phyloP scores from a whole-genome alignment of 64 coral and sea anemone genomes.

The Acropora tenuis region DNA sequence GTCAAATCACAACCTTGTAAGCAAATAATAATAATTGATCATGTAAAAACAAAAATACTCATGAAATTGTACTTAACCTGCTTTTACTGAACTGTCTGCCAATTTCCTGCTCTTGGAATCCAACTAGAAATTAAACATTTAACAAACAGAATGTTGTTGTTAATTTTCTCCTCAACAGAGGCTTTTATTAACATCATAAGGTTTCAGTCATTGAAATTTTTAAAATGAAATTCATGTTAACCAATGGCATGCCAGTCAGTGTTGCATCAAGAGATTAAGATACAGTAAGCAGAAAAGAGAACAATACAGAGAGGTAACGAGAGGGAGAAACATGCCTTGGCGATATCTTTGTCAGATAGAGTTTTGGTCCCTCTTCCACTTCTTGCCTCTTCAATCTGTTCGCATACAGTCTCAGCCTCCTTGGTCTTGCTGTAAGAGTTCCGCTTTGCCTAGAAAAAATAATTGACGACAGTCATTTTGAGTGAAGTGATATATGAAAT shows the following conservation, averaged over 20 bases:
- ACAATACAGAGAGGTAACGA: not conserved
- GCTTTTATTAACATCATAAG: too few relatives aligned
- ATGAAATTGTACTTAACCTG: slow-evolving; percentile 37
- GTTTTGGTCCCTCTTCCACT: slow-evolving; percentile 44
- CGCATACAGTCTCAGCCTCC: slow-evolving; percentile 50
- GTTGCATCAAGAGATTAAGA: too few relatives aligned
- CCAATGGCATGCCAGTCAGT: too few relatives aligned
- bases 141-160: not conserved
- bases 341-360: slow-evolving; percentile 60
- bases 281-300: not conserved
- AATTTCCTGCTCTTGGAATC: slow-evolving; percentile 71
- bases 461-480: too few relatives aligned
- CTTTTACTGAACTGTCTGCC: slow-evolving; percentile 44
- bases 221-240: too few relatives aligned
- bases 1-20: too few relatives aligned
- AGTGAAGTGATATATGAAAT: too few relatives aligned
- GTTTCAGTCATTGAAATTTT: too few relatives aligned
- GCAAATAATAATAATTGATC: too few relatives aligned
- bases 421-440: slow-evolving; percentile 33
- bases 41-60: not conserved
- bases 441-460: slow-evolving; percentile 31
- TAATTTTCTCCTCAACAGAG: too few relatives aligned
- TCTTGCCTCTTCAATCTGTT: slow-evolving; percentile 53
- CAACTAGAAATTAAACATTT: slow-evolving; percentile 17
- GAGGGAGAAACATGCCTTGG: not conserved